A percentile compares a stretch with the other conserved stretches of the same genome.
These are phyloP conservation scores for Molossus alvarezi DNA, from an alignment of 2,797 vertebrate species.

Conservation along the genomic window DNA sequence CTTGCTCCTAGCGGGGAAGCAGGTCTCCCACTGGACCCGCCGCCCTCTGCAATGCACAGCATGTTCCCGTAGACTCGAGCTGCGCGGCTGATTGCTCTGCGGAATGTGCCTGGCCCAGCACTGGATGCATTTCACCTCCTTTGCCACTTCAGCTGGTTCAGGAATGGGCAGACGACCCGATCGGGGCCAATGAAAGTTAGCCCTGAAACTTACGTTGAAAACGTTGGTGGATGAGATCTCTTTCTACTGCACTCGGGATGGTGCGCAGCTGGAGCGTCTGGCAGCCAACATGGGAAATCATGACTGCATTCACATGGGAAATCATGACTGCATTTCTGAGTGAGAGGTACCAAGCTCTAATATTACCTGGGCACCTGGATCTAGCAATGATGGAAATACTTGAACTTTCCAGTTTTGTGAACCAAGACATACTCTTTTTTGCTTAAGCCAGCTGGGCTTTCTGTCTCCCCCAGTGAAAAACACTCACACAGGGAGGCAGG, in stretches of 20 bases:
- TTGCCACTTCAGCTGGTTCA: not conserved
- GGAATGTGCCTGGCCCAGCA: not conserved
- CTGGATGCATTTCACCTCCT: not conserved
- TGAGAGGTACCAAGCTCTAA: not conserved
- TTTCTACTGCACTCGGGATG: not conserved
- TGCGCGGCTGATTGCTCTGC: not conserved
- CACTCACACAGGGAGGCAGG: not conserved
- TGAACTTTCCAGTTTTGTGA: not conserved
- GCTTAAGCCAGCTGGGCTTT: not conserved
- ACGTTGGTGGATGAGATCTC: not conserved
- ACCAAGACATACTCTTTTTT: not conserved
- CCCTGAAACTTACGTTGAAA: not conserved
- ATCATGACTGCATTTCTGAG: not conserved
- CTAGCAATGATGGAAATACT: not conserved
- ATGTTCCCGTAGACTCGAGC: not conserved
- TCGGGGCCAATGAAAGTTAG: not conserved
- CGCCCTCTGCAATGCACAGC: not conserved
- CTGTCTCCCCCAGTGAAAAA: not conserved
- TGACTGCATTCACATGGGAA: rapidly evolving
- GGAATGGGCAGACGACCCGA: not conserved
- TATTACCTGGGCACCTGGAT: not conserved
- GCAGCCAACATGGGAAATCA: not conserved
- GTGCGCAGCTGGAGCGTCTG: not conserved
- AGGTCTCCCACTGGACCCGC: slow-evolving; percentile 28
- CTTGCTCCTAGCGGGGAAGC: slow-evolving; percentile 8